Evolutionary conservation across 1,140 invertebrate species (phyloP).

Genomic region (Drosophila ohnishii): DNA sequence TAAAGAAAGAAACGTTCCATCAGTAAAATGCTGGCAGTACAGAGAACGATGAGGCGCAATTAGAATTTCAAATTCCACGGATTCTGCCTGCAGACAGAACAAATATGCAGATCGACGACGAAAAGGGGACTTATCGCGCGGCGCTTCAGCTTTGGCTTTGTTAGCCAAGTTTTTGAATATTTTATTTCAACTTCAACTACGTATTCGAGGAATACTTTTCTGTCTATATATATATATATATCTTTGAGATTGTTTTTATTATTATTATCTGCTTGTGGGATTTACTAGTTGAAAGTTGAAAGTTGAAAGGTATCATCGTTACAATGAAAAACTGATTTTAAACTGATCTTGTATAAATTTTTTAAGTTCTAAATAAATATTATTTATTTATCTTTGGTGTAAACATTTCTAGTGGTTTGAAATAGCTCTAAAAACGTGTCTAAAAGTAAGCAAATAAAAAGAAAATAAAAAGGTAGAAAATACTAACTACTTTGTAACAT

Average conservation of each 20-base stretch:
- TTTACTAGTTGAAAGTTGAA: no score
- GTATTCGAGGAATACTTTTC: neutral
- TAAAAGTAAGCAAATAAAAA: no score
- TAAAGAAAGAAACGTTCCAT: conserved; percentile 12
- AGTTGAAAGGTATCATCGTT: neutral
- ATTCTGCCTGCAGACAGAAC: conserved; percentile 11
- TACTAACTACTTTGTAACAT: no score
- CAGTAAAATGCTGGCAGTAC: conserved; percentile 17
- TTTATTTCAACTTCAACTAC: conserved; percentile 12
- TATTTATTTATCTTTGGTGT: no score
- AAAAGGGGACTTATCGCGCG: conserved; percentile 13
- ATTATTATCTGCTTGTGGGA: conserved; percentile 1
- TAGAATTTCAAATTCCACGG: conserved; percentile 48
- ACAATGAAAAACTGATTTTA: neutral
- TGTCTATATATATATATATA: neutral
- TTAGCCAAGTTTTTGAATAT: conserved; percentile 36
- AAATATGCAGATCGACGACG: conserved; percentile 41
- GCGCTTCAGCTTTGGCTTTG: conserved; percentile 2
- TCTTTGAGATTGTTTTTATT: conserved; percentile 11
- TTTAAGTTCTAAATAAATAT: neutral
- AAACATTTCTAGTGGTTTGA: no score
- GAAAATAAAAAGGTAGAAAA: no score
- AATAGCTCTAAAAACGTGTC: no score
- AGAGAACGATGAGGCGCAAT: conserved; percentile 13
- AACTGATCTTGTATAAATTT: neutral